Conservation (phyloP, 2,888 invertebrate genomes). For the Apodemia mormo region DNA sequence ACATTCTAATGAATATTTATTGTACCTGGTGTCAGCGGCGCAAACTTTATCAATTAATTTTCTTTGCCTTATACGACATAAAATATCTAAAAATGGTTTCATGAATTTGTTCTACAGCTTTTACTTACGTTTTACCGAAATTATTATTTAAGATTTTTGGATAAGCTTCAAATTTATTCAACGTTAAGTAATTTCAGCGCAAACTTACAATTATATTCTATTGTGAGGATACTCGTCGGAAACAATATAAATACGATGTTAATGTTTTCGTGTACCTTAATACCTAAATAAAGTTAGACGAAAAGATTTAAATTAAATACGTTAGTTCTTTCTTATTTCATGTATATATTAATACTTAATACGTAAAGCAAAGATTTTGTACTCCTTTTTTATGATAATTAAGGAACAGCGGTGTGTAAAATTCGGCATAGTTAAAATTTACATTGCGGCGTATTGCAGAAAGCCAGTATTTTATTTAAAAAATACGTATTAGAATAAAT, state of each 20-base stretch:
- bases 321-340: background rate
- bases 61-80: slow-evolving; percentile 40
- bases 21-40: slow-evolving; percentile 39
- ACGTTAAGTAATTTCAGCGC: background rate
- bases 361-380: too few relatives aligned
- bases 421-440: too few relatives aligned
- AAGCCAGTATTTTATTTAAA: too few relatives aligned
- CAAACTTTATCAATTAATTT: slow-evolving; percentile 59
- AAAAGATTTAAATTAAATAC: background rate
- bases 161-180: background rate
- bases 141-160: background rate
- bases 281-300: background rate
- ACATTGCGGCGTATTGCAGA: too few relatives aligned
- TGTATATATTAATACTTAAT: too few relatives aligned
- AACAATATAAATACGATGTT: background rate
- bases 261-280: background rate
- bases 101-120: slow-evolving; percentile 7
- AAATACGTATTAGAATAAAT: too few relatives aligned
- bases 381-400: too few relatives aligned
- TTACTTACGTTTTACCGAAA: background rate
- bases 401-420: too few relatives aligned
- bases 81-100: slow-evolving; percentile 36
- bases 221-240: too few relatives aligned
- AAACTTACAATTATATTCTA: background rate
- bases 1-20: slow-evolving; percentile 30